Base-by-base conservation (phyloP, 2,888 invertebrate genomes). In the Cordilura impudica region DNA sequence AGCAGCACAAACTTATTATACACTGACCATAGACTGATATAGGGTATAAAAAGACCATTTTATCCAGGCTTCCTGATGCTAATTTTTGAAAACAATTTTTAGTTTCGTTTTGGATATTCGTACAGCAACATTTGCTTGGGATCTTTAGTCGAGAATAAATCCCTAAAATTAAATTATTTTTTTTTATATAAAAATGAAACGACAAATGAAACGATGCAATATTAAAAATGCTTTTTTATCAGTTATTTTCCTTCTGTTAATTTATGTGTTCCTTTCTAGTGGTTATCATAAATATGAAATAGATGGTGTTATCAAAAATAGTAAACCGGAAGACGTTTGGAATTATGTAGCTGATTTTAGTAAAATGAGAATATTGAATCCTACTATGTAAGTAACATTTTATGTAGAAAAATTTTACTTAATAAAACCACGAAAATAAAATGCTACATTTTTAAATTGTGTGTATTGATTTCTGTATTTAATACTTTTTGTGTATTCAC, bases 301-400 rank as follows among this genome's bases (percentile, higher is more conserved):
- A 81, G 91, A 92, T 82, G 90, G 90, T 61, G 88, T 90, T 81
- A 90, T 94, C 83, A 87, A 89, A 35, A 91, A 92, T 82, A 89
- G 91, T 0, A 90, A 91, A 84, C 92, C 94, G 16, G 91, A 91
- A 84, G 90, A 90, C 26, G 93, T 93, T 31, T 94, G 94, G 94
- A 94, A 94, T 87, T 94, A 91, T 88, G 92, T 94, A n/a, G 93
- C 94, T 0, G 94, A 94, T 89, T 94, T 94, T 84, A 93, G 92
- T 84, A 94, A 94, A 86, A 93, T 94, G 92, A 92, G 92, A 84
- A 90, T 91, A 82, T 89, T 95, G 29, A 94, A 94, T 89, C 94
- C 94, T 16, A 93, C 94, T 16, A 93, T 95, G 95, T 94, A 90
- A 92, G 93, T 91, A 63, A 53, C n/a, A n/a, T n/a, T n/a, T n/a